These are phyloP conservation scores for Microplitis mediator DNA, from an alignment of 1,140 invertebrate genomes.

Conservation along the genomic window DNA sequence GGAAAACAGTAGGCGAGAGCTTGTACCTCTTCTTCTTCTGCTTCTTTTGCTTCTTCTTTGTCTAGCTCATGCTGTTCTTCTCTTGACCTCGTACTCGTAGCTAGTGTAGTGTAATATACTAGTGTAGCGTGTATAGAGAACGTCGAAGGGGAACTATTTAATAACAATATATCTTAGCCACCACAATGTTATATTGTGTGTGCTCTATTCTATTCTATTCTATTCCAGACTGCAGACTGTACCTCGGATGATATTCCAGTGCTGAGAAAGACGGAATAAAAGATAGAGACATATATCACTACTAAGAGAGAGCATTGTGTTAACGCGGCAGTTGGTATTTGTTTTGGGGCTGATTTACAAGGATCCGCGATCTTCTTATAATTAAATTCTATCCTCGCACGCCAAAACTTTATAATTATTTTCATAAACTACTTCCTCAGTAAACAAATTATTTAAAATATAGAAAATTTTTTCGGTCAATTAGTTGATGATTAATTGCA, in stretches of 20 bases:
- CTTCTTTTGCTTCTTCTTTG: neutral
- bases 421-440: too few relatives aligned
- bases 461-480: too few relatives aligned
- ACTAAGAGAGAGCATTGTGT: constrained; percentile 25
- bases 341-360: constrained; percentile 44
- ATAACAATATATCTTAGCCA: constrained; percentile 61
- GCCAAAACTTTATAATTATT: neutral
- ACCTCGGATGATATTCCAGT: neutral
- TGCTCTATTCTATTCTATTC: neutral
- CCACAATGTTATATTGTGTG: constrained; percentile 40
- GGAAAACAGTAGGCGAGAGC: constrained; percentile 20
- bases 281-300: constrained; percentile 29
- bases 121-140: constrained; percentile 43
- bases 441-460: too few relatives aligned
- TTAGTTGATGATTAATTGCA: too few relatives aligned
- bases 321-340: constrained; percentile 27
- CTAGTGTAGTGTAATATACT: constrained; percentile 47
- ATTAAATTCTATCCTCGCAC: constrained; percentile 37
- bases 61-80: neutral
- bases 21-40: neutral
- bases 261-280: neutral
- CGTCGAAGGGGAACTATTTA: constrained; percentile 56
- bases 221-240: neutral
- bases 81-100: constrained; percentile 26
- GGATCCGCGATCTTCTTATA: constrained; percentile 27